phyloP scores from a whole-genome alignment of 1,140 invertebrate species.

The Matsumurasca onukii region DNA sequence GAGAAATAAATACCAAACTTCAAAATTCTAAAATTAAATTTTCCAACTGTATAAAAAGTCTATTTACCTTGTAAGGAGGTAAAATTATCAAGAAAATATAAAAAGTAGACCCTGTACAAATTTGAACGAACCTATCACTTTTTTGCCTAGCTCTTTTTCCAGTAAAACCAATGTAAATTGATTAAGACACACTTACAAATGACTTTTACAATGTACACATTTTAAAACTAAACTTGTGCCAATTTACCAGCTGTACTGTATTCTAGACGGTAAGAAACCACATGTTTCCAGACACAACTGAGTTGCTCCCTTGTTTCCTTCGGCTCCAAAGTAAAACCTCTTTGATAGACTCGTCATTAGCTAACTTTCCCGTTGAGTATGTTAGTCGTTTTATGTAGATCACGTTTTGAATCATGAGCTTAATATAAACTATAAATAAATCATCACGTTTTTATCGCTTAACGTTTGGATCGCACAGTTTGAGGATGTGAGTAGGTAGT shows the following conservation, averaged over 20 bases:
- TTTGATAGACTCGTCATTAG: not conserved
- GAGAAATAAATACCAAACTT: too few species aligned
- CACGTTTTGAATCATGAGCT: conserved; percentile 17
- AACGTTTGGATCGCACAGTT: not conserved
- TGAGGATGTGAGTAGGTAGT: not conserved
- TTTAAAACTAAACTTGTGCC: not conserved
- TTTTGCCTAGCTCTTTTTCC: too few species aligned
- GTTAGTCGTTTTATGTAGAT: conserved; percentile 3
- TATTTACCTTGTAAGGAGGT: too few species aligned
- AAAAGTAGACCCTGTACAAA: too few species aligned
- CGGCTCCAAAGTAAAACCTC: not conserved
- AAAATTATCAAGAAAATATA: too few species aligned
- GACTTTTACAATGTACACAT: not conserved
- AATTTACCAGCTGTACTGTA: not conserved
- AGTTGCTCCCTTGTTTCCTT: not conserved
- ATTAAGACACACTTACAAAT: too few species aligned
- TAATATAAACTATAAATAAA: not conserved
- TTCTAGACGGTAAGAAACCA: too few species aligned
- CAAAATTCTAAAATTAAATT: too few species aligned
- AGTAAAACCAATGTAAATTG: too few species aligned
- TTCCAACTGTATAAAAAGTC: too few species aligned
- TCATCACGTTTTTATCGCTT: not conserved
- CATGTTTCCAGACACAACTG: too few species aligned
- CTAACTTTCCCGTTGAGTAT: not conserved
- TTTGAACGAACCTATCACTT: too few species aligned